Conservation (phyloP, 2,888 invertebrate genomes). For the Microplitis manilae region DNA sequence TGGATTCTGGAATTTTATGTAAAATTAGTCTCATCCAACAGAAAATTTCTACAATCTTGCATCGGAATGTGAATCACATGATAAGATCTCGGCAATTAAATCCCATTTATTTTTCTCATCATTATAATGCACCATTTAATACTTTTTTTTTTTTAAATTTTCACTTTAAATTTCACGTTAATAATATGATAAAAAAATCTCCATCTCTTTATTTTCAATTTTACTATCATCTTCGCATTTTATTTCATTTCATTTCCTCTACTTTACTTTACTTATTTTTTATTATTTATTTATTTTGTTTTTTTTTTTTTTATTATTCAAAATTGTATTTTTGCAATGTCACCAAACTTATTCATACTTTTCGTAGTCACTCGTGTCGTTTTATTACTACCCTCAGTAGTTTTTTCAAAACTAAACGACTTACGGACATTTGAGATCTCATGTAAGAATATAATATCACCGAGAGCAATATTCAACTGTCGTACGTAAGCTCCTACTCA, state of each 20-base stretch:
- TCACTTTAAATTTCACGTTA: background rate
- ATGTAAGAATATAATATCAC: too few species aligned
- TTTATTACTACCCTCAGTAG: background rate
- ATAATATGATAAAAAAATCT: background rate
- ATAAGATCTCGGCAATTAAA: conserved; percentile 11
- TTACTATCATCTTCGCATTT: conserved; percentile 25
- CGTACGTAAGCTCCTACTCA: too few species aligned
- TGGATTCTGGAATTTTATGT: conserved; percentile 30
- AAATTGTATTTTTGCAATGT: background rate
- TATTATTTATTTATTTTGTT: background rate
- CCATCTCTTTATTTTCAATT: conserved; percentile 35
- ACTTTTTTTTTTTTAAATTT: background rate
- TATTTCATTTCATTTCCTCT: conserved; percentile 6
- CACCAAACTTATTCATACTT: background rate
- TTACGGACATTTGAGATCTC: background rate
- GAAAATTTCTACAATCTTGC: background rate
- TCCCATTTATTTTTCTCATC: conserved; percentile 2
- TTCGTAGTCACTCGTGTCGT: background rate
- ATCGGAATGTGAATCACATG: conserved; percentile 31
- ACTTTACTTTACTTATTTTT: background rate
- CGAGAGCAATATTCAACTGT: too few species aligned
- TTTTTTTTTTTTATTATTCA: background rate
- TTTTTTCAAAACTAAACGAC: background rate
- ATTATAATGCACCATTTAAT: background rate
- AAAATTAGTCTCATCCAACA: conserved; percentile 26